Base-by-base conservation (phyloP, 92 coral and sea anemone species). In the Heteractis magnifica region DNA sequence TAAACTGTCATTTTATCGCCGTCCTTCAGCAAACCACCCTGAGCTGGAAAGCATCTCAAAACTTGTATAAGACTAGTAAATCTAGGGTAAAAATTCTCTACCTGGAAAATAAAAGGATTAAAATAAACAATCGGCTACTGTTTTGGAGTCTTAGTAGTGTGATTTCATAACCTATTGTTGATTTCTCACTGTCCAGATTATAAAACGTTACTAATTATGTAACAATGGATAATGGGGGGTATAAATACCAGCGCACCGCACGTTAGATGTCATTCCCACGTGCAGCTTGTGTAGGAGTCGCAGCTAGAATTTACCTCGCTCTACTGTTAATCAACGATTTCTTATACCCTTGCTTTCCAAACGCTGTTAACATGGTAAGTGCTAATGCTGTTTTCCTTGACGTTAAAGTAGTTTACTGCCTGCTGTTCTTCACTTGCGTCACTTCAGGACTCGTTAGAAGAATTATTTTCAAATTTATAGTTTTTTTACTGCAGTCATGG, bases 241-340 rank as follows among this genome's bases (percentile, higher is more conserved):
- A 83, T 83, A 83, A 83, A 83, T 83, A 83, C 56, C 86, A 51
- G 65, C 72, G 81, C 68, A 79, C 71, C 56, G 62, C 71, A 53
- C 52, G 49, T 11, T 15, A 2, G 4, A 16, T 10, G 7, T 83
- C 86, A 83, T 83, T 83, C 78, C 21, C 86, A 56, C 86, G 86
- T 83, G 86, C 86, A 50, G 58, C 85, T 80, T 16, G 71, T 73
- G 77, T 53, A 73, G 77, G 18, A 77, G 58, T 10, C 19, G 13
- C 2, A 18, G 49, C 65, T 52, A 34, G 8, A 58, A 50, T 26
- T 41, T 52, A 5, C 68, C 41, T 5, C 65, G 62, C 10, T 9
- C 68, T 13, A 34, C 8, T 51, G 1, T 51, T 6, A 56, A 77
- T 26, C 65, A 59, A 79, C 49, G 6, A 68, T 19, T 68, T 68